phyloP scores from a whole-genome alignment of 2,797 vertebrate genomes.

The Lithobates pipiens region DNA sequence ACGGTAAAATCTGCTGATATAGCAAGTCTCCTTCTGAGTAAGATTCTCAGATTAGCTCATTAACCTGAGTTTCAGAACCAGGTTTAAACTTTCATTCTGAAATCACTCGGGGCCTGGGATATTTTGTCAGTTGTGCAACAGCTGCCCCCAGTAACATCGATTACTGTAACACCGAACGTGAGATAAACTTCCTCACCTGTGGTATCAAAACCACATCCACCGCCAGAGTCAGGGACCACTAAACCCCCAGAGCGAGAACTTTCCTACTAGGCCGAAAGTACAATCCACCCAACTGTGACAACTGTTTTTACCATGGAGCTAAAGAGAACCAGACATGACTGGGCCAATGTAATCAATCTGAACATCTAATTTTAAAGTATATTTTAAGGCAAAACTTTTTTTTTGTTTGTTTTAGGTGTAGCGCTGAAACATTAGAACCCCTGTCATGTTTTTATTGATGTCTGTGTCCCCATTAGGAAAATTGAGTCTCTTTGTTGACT shows the following conservation, averaged over 20 bases:
- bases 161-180: conserved; percentile 31
- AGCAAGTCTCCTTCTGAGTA: conserved; percentile 47
- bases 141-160: background rate
- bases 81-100: conserved; percentile 49
- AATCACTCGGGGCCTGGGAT: conserved; percentile 8
- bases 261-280: background rate
- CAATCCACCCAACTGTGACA: background rate
- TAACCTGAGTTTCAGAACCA: conserved; percentile 6
- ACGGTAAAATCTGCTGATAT: conserved; percentile 53
- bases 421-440: no score
- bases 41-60: conserved; percentile 43
- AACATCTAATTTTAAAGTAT: no score
- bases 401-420: no score
- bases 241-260: background rate
- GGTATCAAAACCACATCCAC: background rate
- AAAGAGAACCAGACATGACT: background rate
- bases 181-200: conserved; percentile 23
- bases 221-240: background rate
- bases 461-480: no score
- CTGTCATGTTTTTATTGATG: no score
- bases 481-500: no score
- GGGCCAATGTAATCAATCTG: background rate
- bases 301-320: background rate
- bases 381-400: no score
- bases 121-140: conserved; percentile 30